phyloP scores from a whole-genome alignment of 2,113 vertebrate genomes.

The Charadrius vociferus region DNA sequence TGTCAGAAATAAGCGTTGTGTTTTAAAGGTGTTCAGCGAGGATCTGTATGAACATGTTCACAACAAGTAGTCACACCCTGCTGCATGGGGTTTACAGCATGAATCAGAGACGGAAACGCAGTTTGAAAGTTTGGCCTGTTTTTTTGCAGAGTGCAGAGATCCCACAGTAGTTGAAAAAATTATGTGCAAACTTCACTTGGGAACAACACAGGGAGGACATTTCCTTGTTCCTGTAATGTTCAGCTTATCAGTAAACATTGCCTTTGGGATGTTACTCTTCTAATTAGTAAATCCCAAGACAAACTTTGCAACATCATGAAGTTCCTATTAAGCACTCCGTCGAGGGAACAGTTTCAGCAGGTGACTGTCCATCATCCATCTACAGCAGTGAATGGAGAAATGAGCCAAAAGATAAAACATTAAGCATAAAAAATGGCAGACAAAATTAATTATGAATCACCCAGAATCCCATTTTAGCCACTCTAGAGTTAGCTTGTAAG shows the following conservation, averaged over 20 bases:
- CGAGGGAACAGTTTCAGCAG: background rate
- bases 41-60: constrained; percentile 59
- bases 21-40: constrained; percentile 32
- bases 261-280: background rate
- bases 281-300: background rate
- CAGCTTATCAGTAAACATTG: background rate
- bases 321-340: background rate
- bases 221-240: background rate
- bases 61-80: constrained; percentile 26
- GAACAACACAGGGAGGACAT: background rate
- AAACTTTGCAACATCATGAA: background rate
- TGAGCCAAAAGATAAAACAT: background rate
- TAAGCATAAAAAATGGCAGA: background rate
- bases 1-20: background rate
- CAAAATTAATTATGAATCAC: background rate
- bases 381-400: background rate
- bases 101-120: constrained; percentile 33
- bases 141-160: background rate
- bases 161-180: background rate
- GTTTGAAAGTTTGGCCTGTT: background rate
- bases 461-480: background rate
- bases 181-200: background rate
- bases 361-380: background rate
- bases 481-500: background rate
- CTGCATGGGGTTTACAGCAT: background rate